Base-by-base conservation (phyloP, 2,797 vertebrate genomes). In the Chaenodraco wilsoni region DNA sequence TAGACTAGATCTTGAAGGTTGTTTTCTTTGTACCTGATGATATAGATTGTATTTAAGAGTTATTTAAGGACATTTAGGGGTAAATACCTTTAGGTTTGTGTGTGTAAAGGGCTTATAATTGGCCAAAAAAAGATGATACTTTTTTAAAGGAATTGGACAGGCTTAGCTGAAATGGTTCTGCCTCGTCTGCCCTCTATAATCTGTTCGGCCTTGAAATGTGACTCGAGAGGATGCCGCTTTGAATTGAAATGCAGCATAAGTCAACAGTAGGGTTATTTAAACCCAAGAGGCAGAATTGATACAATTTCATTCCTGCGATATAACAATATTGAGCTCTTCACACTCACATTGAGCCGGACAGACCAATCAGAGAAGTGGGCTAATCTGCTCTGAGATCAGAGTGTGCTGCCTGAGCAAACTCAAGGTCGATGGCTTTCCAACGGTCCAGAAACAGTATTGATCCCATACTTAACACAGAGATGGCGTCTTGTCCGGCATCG, bases 381-480 rank as follows among this genome's bases (percentile, higher is more conserved):
- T 83, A 75, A 87, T 90, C 84, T 66, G 60, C 51, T 2, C 58
- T 44, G 50, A 37, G 51, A 82, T 83, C 75, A 44, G 69, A 66
- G 48, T 1, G 65, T 21, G 31, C 5, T 17, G 57, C 46, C 59
- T 46, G 56, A 21, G 62, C 78, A 69, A 67, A 51, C 62, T 81
- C 63, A 76, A 88, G 81, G 85, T 87, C 69, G 66, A 88, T 81
- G 79, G 41, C 62, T 84, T 82, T 57, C 55, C 80, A 56, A 72
- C 73, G 2, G 64, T 58, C 76, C 82, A 70, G 81, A 78, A 71
- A 71, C 66, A 61, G 8, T 64, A 89, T 86, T 46, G 83, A 92
- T 89, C 86, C 78, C 61, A 83, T 87, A 86, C 90, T 84, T 87
- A 89, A 84, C 84, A 84, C 65, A 70, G 61, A 83, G 72, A 84